phyloP scores from a whole-genome alignment of 1,140 invertebrate species.

The Pectinophora gossypiella region DNA sequence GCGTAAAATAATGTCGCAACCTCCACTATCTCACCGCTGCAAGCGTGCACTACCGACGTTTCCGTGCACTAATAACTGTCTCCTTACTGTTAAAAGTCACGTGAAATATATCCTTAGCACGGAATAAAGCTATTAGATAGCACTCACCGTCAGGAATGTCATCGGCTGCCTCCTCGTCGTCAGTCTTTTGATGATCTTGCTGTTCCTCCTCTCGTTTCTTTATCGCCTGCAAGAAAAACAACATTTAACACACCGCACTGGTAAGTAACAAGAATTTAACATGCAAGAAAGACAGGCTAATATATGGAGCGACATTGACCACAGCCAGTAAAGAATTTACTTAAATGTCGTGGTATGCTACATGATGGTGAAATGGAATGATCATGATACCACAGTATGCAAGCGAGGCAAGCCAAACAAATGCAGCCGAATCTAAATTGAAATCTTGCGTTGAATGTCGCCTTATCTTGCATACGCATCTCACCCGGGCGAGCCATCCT shows the following conservation, averaged over 20 bases:
- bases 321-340: constrained; percentile 12
- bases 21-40: constrained; percentile 35
- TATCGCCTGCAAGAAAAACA: constrained; percentile 58
- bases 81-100: constrained; percentile 1
- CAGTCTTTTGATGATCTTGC: constrained; percentile 53
- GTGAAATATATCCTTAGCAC: not conserved
- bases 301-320: constrained; percentile 10
- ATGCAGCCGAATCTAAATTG: constrained; percentile 54
- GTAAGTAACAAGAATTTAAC: not conserved
- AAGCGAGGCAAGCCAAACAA: constrained; percentile 48
- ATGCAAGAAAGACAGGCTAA: constrained; percentile 12
- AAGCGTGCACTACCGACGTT: constrained; percentile 37
- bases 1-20: constrained; percentile 55
- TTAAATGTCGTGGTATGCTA: constrained; percentile 21
- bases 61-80: constrained; percentile 9
- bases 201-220: constrained; percentile 59
- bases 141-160: constrained; percentile 62
- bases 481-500: constrained; percentile 69
- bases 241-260: constrained; percentile 4
- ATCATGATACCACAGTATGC: constrained; percentile 28
- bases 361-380: constrained; percentile 27
- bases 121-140: not conserved
- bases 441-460: constrained; percentile 52
- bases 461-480: constrained; percentile 48
- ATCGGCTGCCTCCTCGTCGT: constrained; percentile 49